Conservation (phyloP, 2,113 vertebrate genomes). For the Colossoma macropomum region DNA sequence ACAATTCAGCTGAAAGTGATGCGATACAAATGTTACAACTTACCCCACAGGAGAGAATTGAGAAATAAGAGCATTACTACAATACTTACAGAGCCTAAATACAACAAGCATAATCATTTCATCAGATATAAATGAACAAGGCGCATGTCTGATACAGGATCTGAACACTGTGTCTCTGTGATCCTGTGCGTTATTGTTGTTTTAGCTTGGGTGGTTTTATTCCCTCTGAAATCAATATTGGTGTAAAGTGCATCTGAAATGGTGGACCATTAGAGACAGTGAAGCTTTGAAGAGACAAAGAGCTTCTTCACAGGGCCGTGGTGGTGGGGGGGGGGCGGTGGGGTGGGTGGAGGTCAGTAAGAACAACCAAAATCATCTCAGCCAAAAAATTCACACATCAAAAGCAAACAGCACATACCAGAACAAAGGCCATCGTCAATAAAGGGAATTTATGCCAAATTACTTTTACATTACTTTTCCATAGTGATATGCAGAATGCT, state of each 20-base stretch:
- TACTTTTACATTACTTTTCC: too few relatives aligned
- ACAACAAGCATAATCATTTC: too few relatives aligned
- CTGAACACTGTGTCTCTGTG: not conserved
- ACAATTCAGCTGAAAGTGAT: too few relatives aligned
- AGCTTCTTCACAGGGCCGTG: constrained; percentile 2
- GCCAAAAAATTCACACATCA: not conserved
- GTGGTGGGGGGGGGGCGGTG: not conserved
- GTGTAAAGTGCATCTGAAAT: not conserved
- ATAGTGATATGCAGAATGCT: too few relatives aligned
- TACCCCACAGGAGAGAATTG: too few relatives aligned
- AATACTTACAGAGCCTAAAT: too few relatives aligned
- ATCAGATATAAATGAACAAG: not conserved
- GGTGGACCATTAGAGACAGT: not conserved
- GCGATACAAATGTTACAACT: too few relatives aligned
- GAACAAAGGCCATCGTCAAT: not conserved
- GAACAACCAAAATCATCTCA: too few relatives aligned
- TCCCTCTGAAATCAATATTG: not conserved
- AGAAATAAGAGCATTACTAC: too few relatives aligned
- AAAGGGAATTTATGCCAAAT: too few relatives aligned
- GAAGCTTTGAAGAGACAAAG: constrained; percentile 42
- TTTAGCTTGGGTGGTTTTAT: not conserved
- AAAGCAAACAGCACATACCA: not conserved
- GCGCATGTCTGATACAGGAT: not conserved
- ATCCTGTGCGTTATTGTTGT: not conserved
- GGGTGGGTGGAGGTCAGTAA: too few relatives aligned